phyloP scores from a whole-genome alignment of 1,140 invertebrate genomes.

The Drosophila sechellia region DNA sequence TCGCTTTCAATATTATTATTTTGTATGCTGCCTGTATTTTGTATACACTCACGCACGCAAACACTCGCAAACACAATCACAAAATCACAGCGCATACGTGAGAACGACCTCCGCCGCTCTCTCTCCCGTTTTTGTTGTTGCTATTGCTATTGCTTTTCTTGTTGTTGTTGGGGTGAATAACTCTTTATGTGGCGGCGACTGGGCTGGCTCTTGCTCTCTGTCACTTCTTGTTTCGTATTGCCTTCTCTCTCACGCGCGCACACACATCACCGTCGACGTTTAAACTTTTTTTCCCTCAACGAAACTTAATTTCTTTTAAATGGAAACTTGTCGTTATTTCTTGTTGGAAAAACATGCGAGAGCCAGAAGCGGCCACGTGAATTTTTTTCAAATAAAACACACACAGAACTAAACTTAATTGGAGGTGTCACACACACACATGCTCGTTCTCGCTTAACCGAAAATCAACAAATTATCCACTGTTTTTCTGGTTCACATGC shows the following conservation, averaged over 20 bases:
- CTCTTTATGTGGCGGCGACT: constrained; percentile 71
- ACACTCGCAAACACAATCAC: constrained; percentile 30
- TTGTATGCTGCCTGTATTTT: constrained; percentile 64
- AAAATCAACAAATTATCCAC: constrained; percentile 33
- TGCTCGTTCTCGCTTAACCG: constrained; percentile 1
- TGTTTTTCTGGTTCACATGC: constrained; percentile 38
- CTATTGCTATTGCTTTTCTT: constrained; percentile 7
- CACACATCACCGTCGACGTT: constrained; percentile 18
- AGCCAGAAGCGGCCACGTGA: constrained; percentile 44
- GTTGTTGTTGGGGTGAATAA: constrained; percentile 81
- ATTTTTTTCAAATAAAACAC: constrained; percentile 23
- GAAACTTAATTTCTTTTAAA: constrained; percentile 71
- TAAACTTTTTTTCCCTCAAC: constrained; percentile 64
- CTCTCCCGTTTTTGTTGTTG: constrained; percentile 22
- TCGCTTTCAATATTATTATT: constrained; percentile 80
- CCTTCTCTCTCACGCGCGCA: constrained; percentile 22
- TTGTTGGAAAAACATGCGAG: constrained; percentile 52
- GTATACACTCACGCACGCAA: constrained; percentile 51
- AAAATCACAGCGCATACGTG: constrained; percentile 72
- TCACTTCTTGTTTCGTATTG: constrained; percentile 37
- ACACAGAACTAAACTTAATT: constrained; percentile 1
- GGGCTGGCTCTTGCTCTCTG: constrained; percentile 64
- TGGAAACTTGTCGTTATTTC: constrained; percentile 51
- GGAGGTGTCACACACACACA: constrained; percentile 11
- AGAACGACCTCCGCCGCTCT: constrained; percentile 53